Evolutionary conservation across 1,140 invertebrate genomes (phyloP), one percentile per base, ranked within the genome.

Genomic region (Belonocnema kinseyi): DNA sequence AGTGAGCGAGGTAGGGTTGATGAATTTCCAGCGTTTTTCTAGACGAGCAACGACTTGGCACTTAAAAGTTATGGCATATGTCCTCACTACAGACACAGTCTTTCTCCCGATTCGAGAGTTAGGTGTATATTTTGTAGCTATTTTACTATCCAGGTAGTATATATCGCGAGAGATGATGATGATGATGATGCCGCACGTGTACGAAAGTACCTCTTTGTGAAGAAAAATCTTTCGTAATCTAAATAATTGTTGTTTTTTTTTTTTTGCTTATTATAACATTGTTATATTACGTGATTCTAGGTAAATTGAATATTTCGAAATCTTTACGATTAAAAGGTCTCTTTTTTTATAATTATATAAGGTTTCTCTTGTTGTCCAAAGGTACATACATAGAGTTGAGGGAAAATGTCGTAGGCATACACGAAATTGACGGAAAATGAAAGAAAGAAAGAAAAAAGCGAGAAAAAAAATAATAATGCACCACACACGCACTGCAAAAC

Each of bases 271-370:
- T 81, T 85, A 73, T 80, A 61, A 82, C 74, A 26, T 77, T 72
- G 26, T 77, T 72, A 84, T 82, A 77, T 84, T 78, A 75, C 53
- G 75, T 78, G 76, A 83, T 82, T 77, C 71, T 84, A 80, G 54
- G 26, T 75, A 72, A 77, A 80, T 81, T 80, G 74, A 80, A 80
- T 80, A 78, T 79, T 81, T 77, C 58, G 58, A 82, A 56, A 56
- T 76, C 80, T 82, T 81, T 81, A 80, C 77, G 33, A 79, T 80
- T 83, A 83, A 80, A 74, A 75, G 17, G 54, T 74, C 33, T 80
- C 78, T 74, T 78, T 82, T 3, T 26, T 26, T 26, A 2, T n/a
- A n/a, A n/a, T 26, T 26, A 26, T 74, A 76, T 79, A 80, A 54
- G 12, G 54, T 71, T 81, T 82, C 50, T 66, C 71, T 73, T 79